Conservation (phyloP, 1,140 invertebrate genomes). For the Platorchestia sp. region DNA sequence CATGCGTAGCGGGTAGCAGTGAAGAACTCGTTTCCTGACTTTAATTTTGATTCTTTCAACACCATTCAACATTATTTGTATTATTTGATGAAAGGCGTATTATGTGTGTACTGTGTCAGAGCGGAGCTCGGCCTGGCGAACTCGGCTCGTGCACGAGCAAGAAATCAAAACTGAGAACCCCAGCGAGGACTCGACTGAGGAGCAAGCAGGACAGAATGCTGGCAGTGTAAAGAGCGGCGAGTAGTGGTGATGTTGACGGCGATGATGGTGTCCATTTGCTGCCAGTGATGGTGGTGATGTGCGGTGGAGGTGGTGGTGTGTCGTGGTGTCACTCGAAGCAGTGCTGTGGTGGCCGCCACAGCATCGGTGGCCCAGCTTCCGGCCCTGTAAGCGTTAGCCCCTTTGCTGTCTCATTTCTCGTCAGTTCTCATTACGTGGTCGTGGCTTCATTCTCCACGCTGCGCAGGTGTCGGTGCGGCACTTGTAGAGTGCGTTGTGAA, state of each 20-base stretch:
- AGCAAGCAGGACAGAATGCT: background rate
- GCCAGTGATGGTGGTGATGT: background rate
- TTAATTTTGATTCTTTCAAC: no score
- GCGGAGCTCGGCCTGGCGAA: no score
- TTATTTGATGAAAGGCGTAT: no score
- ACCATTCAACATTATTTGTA: no score
- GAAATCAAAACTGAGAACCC: background rate
- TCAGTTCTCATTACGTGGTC: background rate
- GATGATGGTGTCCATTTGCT: background rate
- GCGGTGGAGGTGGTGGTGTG: background rate
- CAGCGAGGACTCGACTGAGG: background rate
- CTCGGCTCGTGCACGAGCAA: background rate
- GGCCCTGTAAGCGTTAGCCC: background rate
- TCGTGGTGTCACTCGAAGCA: background rate
- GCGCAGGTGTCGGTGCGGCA: no score
- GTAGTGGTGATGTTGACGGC: background rate
- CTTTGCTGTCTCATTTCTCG: background rate
- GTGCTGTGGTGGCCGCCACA: background rate
- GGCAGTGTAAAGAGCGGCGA: background rate
- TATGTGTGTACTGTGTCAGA: no score
- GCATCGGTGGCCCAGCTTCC: background rate
- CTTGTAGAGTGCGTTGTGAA: no score
- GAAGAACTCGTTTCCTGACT: no score
- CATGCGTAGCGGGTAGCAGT: no score
- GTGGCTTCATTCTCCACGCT: no score